phyloP scores from a whole-genome alignment of 2,113 vertebrate genomes.

The Phrynosoma blainvillii region DNA sequence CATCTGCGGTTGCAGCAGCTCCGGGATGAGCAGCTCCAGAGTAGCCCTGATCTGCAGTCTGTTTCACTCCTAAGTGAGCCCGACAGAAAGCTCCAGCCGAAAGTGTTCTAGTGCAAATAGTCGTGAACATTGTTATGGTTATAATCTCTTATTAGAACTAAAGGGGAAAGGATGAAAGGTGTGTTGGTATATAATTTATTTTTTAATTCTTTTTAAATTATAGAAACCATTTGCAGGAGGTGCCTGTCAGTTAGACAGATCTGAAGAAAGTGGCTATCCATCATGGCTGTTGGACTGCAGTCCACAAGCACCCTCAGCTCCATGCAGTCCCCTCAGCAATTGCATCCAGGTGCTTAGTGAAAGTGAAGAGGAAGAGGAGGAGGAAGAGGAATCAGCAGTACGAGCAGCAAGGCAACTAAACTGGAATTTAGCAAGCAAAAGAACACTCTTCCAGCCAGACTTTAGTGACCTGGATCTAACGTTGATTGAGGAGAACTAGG shows the following conservation, averaged over 20 bases:
- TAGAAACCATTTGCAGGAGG: constrained; percentile 77
- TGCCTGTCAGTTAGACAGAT: constrained; percentile 74
- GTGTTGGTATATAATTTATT: constrained; percentile 36
- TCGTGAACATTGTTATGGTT: background rate
- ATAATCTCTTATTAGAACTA: background rate
- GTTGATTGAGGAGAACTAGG: constrained; percentile 86
- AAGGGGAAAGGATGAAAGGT: constrained; percentile 2
- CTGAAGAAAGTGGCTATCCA: constrained; percentile 72
- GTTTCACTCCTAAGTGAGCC: background rate
- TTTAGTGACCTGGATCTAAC: constrained; percentile 86
- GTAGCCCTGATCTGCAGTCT: no score
- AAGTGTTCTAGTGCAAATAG: background rate
- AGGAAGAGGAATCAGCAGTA: constrained; percentile 68
- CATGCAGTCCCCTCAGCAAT: constrained; percentile 76
- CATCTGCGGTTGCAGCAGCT: no score
- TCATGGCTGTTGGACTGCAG: constrained; percentile 75
- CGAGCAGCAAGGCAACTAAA: constrained; percentile 67
- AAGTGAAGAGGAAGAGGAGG: constrained; percentile 78
- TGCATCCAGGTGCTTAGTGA: constrained; percentile 86
- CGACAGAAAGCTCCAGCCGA: background rate
- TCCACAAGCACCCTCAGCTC: constrained; percentile 75
- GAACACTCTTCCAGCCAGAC: constrained; percentile 85
- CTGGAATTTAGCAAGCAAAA: constrained; percentile 67
- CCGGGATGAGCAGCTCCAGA: no score
- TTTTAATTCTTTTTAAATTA: constrained; percentile 47